Percentiles rank a stretch among this genome's conserved stretches.
phyloP scores from a whole-genome alignment of 2,888 invertebrate genomes.

The Drymonia ruficornis region DNA sequence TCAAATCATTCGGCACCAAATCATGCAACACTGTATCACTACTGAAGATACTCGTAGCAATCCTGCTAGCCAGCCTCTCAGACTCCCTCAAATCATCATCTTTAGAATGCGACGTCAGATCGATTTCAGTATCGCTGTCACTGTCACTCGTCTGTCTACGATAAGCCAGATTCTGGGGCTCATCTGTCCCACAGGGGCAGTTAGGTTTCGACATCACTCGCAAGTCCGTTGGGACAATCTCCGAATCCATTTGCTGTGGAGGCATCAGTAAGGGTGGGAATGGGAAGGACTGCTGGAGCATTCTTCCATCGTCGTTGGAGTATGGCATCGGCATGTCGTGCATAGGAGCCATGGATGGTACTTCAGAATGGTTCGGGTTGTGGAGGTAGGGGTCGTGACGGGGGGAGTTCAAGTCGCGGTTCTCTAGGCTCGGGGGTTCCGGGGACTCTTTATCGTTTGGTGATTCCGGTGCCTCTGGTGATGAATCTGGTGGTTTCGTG shows the following conservation, averaged over 20 bases:
- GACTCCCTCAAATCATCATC: slow-evolving; percentile 78
- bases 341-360: slow-evolving; percentile 45
- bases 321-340: slow-evolving; percentile 68
- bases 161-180: slow-evolving; percentile 74
- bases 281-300: slow-evolving; percentile 65
- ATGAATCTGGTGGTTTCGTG: slow-evolving; percentile 74
- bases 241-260: slow-evolving; percentile 58
- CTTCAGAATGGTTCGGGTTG: slow-evolving; percentile 57
- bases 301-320: slow-evolving; percentile 62
- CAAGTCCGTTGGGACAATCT: slow-evolving; percentile 74
- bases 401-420: slow-evolving; percentile 64
- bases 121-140: slow-evolving; percentile 80
- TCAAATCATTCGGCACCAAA: slow-evolving; percentile 79
- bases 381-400: slow-evolving; percentile 69
- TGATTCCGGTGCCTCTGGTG: slow-evolving; percentile 73
- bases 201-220: slow-evolving; percentile 66
- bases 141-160: slow-evolving; percentile 68
- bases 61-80: slow-evolving; percentile 70
- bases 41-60: slow-evolving; percentile 76
- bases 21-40: slow-evolving; percentile 76
- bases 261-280: slow-evolving; percentile 69
- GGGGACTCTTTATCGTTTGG: slow-evolving; percentile 73
- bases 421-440: slow-evolving; percentile 65
- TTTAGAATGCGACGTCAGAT: slow-evolving; percentile 80
- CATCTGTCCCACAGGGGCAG: slow-evolving; percentile 62